phyloP scores from a whole-genome alignment of 2,113 vertebrate species.

The Pelvicachromis taeniatus region DNA sequence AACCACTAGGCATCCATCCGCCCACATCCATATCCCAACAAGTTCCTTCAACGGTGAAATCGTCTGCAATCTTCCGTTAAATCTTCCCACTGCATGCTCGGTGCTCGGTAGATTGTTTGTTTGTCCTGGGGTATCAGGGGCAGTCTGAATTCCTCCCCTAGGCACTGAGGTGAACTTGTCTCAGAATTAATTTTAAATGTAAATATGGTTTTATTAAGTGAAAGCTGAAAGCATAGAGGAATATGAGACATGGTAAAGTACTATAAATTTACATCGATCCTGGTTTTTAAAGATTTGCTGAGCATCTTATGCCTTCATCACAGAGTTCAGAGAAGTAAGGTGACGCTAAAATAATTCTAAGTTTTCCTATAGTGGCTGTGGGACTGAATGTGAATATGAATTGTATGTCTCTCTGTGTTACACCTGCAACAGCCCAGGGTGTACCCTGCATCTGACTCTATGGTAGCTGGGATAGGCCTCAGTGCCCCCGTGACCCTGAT shows the following conservation, averaged over 20 bases:
- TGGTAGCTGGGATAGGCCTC: neutral
- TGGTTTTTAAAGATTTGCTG: too few relatives aligned
- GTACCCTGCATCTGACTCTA: neutral
- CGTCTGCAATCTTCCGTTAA: conserved; percentile 23
- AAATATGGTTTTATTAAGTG: too few relatives aligned
- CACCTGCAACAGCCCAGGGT: neutral
- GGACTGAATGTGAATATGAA: neutral
- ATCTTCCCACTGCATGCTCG: neutral
- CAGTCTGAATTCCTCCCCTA: neutral
- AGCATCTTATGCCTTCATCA: too few relatives aligned
- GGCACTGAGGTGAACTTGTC: neutral
- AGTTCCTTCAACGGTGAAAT: conserved; percentile 30
- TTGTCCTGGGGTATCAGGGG: neutral
- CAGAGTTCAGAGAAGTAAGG: too few relatives aligned
- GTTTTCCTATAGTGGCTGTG: too few relatives aligned
- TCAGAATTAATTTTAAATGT: neutral
- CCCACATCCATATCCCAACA: neutral
- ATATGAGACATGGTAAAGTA: too few relatives aligned
- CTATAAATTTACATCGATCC: too few relatives aligned
- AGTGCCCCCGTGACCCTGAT: neutral
- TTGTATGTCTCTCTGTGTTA: neutral
- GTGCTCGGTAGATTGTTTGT: conserved; percentile 1
- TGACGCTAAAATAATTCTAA: too few relatives aligned
- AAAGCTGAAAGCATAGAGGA: too few relatives aligned
- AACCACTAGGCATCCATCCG: neutral